Conservation (phyloP, 2,888 invertebrate species). For the Ochropleura plecta region DNA sequence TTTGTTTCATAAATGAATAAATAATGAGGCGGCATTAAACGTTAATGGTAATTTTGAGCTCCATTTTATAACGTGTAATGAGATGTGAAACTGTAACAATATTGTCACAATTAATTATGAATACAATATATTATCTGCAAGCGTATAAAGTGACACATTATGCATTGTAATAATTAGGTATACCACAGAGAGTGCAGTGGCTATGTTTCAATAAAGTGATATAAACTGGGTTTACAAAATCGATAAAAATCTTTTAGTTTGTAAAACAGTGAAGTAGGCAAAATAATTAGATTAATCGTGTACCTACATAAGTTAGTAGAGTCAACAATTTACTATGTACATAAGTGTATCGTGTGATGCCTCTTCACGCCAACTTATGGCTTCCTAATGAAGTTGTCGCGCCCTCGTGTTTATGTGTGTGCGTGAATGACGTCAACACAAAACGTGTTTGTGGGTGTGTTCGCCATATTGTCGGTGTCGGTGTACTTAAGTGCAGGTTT, state of each 20-base stretch:
- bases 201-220: background rate
- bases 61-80: slow-evolving; percentile 59
- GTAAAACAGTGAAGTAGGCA: slow-evolving; percentile 16
- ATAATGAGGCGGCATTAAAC: slow-evolving; percentile 62
- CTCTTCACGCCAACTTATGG: slow-evolving; percentile 82
- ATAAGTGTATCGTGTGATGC: slow-evolving; percentile 74
- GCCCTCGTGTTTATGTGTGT: slow-evolving; percentile 51
- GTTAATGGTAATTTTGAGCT: slow-evolving; percentile 54
- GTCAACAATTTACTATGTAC: slow-evolving; percentile 73
- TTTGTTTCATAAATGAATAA: slow-evolving; percentile 65
- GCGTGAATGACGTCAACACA: slow-evolving; percentile 58
- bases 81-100: slow-evolving; percentile 61
- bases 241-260: slow-evolving; percentile 5
- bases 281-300: slow-evolving; percentile 47
- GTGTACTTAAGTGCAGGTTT: slow-evolving; percentile 73
- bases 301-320: slow-evolving; percentile 58
- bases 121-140: slow-evolving; percentile 48
- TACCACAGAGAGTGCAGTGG: background rate
- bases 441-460: slow-evolving; percentile 39
- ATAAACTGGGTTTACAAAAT: background rate
- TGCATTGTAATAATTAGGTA: slow-evolving; percentile 20
- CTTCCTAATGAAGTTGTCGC: slow-evolving; percentile 87
- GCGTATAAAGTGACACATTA: slow-evolving; percentile 24
- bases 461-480: slow-evolving; percentile 47
- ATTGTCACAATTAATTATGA: slow-evolving; percentile 57